Evolutionary conservation across 2,888 invertebrate species (phyloP), one percentile per base, ranked within the genome.

Genomic region (Trichogramma evanescens): DNA sequence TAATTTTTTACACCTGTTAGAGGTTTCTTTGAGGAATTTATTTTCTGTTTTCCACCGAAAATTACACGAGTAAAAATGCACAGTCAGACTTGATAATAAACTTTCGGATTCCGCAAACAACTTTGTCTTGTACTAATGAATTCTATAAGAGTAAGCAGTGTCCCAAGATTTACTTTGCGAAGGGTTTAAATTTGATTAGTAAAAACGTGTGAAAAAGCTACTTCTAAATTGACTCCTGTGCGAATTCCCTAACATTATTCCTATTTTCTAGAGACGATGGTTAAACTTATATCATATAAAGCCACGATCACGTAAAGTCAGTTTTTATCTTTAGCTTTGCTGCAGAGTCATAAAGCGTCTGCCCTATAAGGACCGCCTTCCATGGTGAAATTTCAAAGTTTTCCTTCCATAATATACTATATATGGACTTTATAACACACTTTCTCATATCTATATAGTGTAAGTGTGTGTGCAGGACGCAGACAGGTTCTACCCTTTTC

Each of bases 231-330:
- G 26, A 26, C 26, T 26, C 26, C 26, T 26, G 26, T 26, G 26
- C 26, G 26, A 26, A 26, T 26, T 26, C 26, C 26, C 26, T 26
- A 26, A 26, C 26, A 26, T 26, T 26, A 56, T 56, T 52, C 39
- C 45, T 43, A 48, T 42, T 40, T 48, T 49, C 42, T 40, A 4
- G 9, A 4, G 58, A 42, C 44, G 52, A 62, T 56, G 56, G 60
- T 63, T 55, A 58, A 60, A 63, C 55, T 63, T 58, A 60, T 26
- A 26, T 26, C 26, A 26, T 26, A 26, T 63, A 58, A 60, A 50
- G 55, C 50, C 8, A 49, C 50, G 56, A 56, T 62, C 62, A 59
- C 62, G 62, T 62, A 59, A 45, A 38, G 45, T 53, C 60, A 57
- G 54, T 59, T 62, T 62, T 57, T 60, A 59, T 59, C 58, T 52